Percentiles rank a stretch among this genome's conserved stretches.
Conservation (phyloP, 2,797 vertebrate genomes). For the Pelobates cultripes region DNA sequence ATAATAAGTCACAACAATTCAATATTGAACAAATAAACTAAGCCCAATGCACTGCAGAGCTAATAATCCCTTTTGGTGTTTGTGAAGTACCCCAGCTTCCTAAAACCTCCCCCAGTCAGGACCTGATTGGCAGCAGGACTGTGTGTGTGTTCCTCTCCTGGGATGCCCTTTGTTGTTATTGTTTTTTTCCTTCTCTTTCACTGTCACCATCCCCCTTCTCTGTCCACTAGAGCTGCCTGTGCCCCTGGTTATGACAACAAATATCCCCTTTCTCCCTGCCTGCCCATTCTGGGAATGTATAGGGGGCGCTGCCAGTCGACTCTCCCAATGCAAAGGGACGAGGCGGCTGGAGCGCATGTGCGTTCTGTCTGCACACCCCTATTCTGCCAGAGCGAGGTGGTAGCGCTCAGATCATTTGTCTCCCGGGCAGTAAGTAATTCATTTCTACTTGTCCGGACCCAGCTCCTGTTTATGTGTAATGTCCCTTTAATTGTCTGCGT, state of each 20-base stretch:
- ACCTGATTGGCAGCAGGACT: conserved; percentile 22
- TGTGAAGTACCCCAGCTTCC: background rate
- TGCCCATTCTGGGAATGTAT: conserved; percentile 1
- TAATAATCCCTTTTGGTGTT: background rate
- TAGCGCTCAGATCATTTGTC: conserved; percentile 30
- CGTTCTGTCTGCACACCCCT: conserved; percentile 1
- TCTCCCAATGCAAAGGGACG: background rate
- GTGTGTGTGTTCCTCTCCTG: conserved; percentile 5
- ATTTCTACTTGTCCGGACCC: conserved; percentile 2
- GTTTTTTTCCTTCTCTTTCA: conserved; percentile 3
- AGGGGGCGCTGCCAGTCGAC: background rate
- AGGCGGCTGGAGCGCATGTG: conserved; percentile 21
- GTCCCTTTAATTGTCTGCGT: background rate
- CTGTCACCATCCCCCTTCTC: conserved; percentile 15
- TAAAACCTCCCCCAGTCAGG: background rate
- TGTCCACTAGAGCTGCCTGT: background rate
- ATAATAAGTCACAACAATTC: too few species aligned
- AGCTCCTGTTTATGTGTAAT: background rate
- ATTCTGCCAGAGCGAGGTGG: conserved; percentile 3
- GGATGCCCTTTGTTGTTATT: conserved; percentile 39
- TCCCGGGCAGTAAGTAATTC: conserved; percentile 41
- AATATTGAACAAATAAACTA: too few species aligned
- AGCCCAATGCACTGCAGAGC: too few species aligned
- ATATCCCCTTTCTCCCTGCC: background rate
- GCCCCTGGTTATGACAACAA: conserved; percentile 18